Conservation (phyloP, 2,797 vertebrate genomes). For the Mustela erminea region DNA sequence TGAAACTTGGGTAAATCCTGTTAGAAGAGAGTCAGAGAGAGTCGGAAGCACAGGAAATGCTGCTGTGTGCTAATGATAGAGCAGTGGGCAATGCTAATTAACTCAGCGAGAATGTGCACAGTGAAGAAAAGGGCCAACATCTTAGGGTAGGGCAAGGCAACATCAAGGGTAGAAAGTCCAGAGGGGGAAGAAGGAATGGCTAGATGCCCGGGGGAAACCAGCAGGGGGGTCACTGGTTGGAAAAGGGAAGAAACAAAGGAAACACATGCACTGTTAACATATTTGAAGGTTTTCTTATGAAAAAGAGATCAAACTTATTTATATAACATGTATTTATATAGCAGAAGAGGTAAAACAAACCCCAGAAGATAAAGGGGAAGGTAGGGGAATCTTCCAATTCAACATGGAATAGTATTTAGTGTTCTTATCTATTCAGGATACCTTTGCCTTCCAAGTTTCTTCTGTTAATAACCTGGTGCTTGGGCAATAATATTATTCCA, state of each 20-base stretch:
- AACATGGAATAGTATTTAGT: background rate
- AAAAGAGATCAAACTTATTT: background rate
- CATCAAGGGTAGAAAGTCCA: background rate
- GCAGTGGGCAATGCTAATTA: background rate
- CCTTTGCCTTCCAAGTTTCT: background rate
- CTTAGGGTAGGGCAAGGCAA: background rate
- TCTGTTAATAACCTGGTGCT: background rate
- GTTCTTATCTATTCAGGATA: background rate
- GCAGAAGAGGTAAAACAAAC: background rate
- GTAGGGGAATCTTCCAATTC: background rate
- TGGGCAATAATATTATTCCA: background rate
- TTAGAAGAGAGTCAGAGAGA: background rate
- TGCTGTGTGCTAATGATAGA: background rate
- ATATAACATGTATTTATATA: background rate
- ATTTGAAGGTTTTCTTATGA: background rate
- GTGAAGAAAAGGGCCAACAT: background rate
- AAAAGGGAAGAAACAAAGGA: background rate
- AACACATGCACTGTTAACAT: background rate
- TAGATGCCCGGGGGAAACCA: background rate
- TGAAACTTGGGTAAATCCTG: background rate
- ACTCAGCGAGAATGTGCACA: background rate
- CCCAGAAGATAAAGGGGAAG: background rate
- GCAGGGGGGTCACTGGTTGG: background rate
- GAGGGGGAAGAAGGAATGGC: background rate
- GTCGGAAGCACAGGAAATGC: background rate